Evolutionary conservation across 2,797 vertebrate species (phyloP).

Genomic region (Hydrolagus colliei): DNA sequence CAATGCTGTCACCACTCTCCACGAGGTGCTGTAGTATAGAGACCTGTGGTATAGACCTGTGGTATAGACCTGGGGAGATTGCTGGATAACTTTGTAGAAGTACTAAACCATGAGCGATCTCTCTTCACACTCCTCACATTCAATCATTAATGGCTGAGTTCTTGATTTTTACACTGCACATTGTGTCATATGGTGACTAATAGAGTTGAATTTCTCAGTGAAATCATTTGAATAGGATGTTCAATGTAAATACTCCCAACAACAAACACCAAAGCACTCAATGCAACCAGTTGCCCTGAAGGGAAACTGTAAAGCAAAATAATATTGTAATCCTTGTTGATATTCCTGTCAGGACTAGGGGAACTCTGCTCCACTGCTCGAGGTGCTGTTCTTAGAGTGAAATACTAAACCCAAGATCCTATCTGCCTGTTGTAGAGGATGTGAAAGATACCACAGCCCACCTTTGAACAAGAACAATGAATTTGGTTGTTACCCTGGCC

Average conservation of each 20-base stretch:
- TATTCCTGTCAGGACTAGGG: too few species aligned
- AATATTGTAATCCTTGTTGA: too few species aligned
- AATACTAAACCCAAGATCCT: too few species aligned
- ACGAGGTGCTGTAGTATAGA: too few species aligned
- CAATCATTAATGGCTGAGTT: not conserved
- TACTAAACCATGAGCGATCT: not conserved
- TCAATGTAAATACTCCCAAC: not conserved
- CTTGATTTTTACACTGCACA: not conserved
- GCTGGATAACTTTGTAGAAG: not conserved
- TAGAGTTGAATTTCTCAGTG: not conserved
- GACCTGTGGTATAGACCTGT: too few species aligned
- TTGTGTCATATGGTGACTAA: not conserved
- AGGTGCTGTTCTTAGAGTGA: too few species aligned
- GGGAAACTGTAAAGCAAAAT: not conserved
- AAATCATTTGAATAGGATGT: not conserved
- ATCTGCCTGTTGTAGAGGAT: too few species aligned
- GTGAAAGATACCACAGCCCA: too few species aligned
- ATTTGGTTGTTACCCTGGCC: too few species aligned
- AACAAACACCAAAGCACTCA: not conserved
- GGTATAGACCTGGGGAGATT: too few species aligned
- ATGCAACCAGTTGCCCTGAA: not conserved
- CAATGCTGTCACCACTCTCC: not conserved
- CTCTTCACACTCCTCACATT: not conserved
- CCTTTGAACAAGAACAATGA: too few species aligned
- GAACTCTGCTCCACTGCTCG: too few species aligned